phyloP scores from a whole-genome alignment of 2,888 invertebrate genomes.

The Phortica okadai region DNA sequence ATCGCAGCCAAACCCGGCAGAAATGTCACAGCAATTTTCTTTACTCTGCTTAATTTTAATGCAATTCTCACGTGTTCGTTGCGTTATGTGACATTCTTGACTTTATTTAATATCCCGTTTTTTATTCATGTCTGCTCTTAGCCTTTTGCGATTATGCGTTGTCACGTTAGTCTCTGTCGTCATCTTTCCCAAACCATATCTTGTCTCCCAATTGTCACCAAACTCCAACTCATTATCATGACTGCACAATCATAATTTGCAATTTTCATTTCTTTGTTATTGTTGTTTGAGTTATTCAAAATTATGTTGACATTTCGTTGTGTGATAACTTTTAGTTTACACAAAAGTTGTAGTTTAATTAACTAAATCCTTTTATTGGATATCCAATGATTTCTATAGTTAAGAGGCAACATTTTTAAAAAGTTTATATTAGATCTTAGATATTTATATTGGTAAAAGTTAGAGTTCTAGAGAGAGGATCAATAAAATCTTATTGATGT shows the following conservation, averaged over 20 bases:
- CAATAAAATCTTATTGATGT: too few relatives aligned
- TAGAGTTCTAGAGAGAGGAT: too few relatives aligned
- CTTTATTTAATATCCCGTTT: slow-evolving; percentile 7
- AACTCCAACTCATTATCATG: background rate
- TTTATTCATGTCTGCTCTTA: slow-evolving; percentile 1
- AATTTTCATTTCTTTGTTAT: slow-evolving; percentile 3
- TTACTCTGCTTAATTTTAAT: slow-evolving; percentile 68
- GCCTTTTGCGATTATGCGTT: slow-evolving; percentile 57
- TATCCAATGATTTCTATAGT: too few relatives aligned
- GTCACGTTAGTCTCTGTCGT: slow-evolving; percentile 43
- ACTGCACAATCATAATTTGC: slow-evolving; percentile 15
- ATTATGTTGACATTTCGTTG: background rate
- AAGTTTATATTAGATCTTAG: too few relatives aligned
- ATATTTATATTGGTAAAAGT: too few relatives aligned
- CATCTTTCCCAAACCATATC: background rate
- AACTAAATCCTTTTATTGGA: too few relatives aligned
- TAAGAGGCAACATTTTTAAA: too few relatives aligned
- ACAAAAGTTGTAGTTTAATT: background rate
- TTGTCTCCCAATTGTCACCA: background rate
- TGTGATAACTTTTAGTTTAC: background rate
- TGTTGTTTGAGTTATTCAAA: slow-evolving; percentile 41
- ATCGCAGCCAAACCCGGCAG: slow-evolving; percentile 15
- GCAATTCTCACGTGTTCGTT: slow-evolving; percentile 69
- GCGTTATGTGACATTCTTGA: slow-evolving; percentile 31
- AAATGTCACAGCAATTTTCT: slow-evolving; percentile 20